Evolutionary conservation across 1,140 invertebrate species (phyloP).

Genomic region (Neodiprion fabricii): DNA sequence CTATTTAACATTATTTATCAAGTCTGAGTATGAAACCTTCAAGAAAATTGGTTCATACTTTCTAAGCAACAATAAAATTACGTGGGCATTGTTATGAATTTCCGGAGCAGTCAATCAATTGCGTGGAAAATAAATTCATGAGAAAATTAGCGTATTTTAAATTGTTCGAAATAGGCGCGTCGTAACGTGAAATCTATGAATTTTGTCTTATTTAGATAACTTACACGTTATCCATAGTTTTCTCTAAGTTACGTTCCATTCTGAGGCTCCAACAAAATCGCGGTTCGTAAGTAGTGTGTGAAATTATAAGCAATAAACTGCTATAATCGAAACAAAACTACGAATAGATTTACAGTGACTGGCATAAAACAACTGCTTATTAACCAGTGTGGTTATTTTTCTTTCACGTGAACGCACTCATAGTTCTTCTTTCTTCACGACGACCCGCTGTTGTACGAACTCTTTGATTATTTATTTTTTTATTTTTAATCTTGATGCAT

Average conservation of each 20-base stretch:
- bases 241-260: constrained; percentile 57
- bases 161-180: constrained; percentile 12
- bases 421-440: too few relatives aligned
- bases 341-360: too few relatives aligned
- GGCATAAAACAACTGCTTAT: too few relatives aligned
- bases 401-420: too few relatives aligned
- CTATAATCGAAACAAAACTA: too few relatives aligned
- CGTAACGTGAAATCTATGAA: constrained; percentile 13
- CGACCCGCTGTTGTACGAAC: too few relatives aligned
- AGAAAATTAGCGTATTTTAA: constrained; percentile 7
- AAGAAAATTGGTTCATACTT: constrained; percentile 16
- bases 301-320: too few relatives aligned
- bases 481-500: too few relatives aligned
- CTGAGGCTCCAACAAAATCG: constrained; percentile 14
- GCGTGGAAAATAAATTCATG: neutral
- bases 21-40: neutral
- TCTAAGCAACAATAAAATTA: constrained; percentile 9
- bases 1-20: too few relatives aligned
- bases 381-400: too few relatives aligned
- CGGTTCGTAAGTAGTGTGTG: neutral
- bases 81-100: too few relatives aligned
- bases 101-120: neutral
- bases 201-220: constrained; percentile 26
- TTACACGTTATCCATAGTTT: constrained; percentile 56
- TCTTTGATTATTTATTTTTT: too few relatives aligned